Percentiles rank a stretch among this genome's conserved stretches.
Conservation (phyloP, 2,888 invertebrate genomes). For the Psylliodes chrysocephalus region DNA sequence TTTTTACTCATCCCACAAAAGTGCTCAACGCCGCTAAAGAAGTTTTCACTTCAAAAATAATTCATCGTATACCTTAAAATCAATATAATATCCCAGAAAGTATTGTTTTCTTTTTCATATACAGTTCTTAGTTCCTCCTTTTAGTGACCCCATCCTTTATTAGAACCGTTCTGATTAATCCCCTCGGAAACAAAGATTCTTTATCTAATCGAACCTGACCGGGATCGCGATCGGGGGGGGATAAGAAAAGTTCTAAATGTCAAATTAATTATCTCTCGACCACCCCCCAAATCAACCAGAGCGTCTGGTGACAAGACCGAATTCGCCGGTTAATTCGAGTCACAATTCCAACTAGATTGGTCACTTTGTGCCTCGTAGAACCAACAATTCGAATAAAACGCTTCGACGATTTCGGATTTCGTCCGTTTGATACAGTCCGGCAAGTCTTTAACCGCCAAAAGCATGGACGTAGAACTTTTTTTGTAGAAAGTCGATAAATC, state of each 20-base stretch:
- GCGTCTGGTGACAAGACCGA: neutral
- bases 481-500: too few species aligned
- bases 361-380: slow-evolving; percentile 1
- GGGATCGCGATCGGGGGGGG: neutral
- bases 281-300: too few species aligned
- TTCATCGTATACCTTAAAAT: too few species aligned
- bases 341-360: slow-evolving; percentile 4
- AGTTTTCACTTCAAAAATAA: too few species aligned
- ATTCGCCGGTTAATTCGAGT: neutral
- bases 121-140: too few species aligned
- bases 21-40: too few species aligned
- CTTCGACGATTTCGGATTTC: neutral
- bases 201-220: neutral
- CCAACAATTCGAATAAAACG: slow-evolving; percentile 1
- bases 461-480: too few species aligned
- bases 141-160: neutral
- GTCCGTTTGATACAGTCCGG: too few species aligned
- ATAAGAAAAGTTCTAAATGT: neutral
- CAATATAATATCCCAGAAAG: too few species aligned
- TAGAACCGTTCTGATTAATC: neutral
- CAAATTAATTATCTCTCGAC: slow-evolving; percentile 6
- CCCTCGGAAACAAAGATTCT: neutral
- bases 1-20: too few species aligned
- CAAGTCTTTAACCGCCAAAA: too few species aligned
- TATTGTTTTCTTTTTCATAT: too few species aligned